Conservation (phyloP, 2,888 invertebrate genomes). For the Blera fallax region DNA sequence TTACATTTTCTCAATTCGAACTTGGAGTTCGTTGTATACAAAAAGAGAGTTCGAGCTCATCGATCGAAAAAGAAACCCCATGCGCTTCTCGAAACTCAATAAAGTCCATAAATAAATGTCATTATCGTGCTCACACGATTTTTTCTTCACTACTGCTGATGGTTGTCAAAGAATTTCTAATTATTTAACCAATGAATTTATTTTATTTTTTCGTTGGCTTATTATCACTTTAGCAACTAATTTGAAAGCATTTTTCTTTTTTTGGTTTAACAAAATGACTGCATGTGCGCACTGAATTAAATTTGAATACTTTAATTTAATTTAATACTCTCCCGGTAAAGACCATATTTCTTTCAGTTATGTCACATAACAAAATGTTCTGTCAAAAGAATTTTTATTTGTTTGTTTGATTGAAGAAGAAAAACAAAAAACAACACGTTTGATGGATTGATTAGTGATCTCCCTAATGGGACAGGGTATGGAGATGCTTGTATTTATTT, state of each 20-base stretch:
- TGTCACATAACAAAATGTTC: conserved; percentile 5
- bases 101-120: conserved; percentile 18
- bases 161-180: conserved; percentile 17
- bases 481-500: background rate
- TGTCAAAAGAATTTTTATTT: background rate
- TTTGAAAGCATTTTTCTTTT: background rate
- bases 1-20: conserved; percentile 12
- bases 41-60: too few relatives aligned
- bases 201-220: background rate
- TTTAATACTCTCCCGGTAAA: background rate
- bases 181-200: conserved; percentile 18
- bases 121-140: conserved; percentile 5
- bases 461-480: background rate
- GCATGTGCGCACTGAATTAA: conserved; percentile 18
- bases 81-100: background rate
- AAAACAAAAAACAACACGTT: background rate
- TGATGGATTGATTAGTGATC: background rate
- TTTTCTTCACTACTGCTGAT: background rate
- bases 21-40: too few relatives aligned
- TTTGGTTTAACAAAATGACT: background rate
- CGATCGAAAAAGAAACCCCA: background rate
- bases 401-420: background rate
- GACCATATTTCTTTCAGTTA: background rate
- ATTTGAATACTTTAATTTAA: conserved; percentile 48
- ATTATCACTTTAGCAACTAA: conserved; percentile 13